These are phyloP conservation scores for Gasteruption jaculator DNA, from an alignment of 2,888 invertebrate genomes.

Conservation along the genomic window DNA sequence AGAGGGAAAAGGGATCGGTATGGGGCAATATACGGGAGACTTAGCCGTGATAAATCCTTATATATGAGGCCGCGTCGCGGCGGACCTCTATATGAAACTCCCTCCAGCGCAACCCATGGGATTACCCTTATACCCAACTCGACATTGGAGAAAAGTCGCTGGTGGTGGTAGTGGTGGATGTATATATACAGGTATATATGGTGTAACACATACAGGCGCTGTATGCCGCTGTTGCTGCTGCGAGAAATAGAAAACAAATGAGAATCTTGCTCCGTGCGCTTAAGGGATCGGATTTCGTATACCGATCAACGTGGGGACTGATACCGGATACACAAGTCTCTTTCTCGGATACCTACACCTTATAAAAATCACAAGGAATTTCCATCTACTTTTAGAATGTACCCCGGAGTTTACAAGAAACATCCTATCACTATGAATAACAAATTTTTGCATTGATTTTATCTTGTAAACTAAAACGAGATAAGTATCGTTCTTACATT, in stretches of 20 bases:
- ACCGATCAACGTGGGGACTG: conserved; percentile 9
- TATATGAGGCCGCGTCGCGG: conserved; percentile 48
- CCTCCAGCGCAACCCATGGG: conserved; percentile 43
- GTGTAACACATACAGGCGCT: too few species aligned
- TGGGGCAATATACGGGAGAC: conserved; percentile 49
- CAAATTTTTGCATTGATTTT: too few species aligned
- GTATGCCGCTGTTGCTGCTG: conserved; percentile 12
- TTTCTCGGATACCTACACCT: too few species aligned
- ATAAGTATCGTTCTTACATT: too few species aligned
- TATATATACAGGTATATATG: too few species aligned
- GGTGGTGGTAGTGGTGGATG: too few species aligned
- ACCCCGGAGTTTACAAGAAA: too few species aligned
- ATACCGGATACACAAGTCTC: not conserved
- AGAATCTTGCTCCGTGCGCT: conserved; percentile 24
- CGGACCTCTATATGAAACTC: conserved; percentile 47
- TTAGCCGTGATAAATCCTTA: conserved; percentile 52
- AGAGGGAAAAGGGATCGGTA: conserved; percentile 40
- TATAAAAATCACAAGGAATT: too few species aligned
- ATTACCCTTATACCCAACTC: conserved; percentile 41
- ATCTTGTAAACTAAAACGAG: too few species aligned
- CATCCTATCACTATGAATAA: too few species aligned
- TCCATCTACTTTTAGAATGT: too few species aligned
- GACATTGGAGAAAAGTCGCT: conserved; percentile 27
- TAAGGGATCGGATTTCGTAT: conserved; percentile 16
- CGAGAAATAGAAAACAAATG: conserved; percentile 38